Evolutionary conservation across 2,888 invertebrate species (phyloP).

Genomic region (Rhaphigaster nebulosa): DNA sequence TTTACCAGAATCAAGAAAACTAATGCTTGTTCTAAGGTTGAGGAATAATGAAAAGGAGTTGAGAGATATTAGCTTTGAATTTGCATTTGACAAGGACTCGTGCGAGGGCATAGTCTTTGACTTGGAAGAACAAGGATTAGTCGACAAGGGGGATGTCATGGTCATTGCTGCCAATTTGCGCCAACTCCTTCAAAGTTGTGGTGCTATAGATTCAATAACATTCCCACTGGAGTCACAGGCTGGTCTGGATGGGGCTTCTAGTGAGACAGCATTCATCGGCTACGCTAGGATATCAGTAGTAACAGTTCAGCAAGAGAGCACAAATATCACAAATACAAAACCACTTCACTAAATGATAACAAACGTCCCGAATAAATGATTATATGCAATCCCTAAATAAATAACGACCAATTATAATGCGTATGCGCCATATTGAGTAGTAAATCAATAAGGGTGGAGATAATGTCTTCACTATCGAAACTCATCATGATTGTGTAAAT

Average conservation of each 20-base stretch:
- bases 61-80: slow-evolving; percentile 98
- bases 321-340: background rate
- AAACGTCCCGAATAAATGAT: no score
- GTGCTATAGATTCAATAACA: slow-evolving; percentile 72
- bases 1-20: background rate
- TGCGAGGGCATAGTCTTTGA: slow-evolving; percentile 95
- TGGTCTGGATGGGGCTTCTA: slow-evolving; percentile 84
- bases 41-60: slow-evolving; percentile 91
- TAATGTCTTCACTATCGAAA: no score
- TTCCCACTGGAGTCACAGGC: slow-evolving; percentile 75
- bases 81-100: slow-evolving; percentile 88
- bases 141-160: slow-evolving; percentile 90
- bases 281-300: slow-evolving; percentile 96
- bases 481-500: no score
- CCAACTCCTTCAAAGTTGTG: background rate
- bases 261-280: slow-evolving; percentile 95
- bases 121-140: slow-evolving; percentile 93
- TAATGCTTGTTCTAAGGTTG: slow-evolving; percentile 65
- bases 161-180: slow-evolving; percentile 86
- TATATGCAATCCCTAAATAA: no score
- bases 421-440: no score
- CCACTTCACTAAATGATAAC: background rate
- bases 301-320: background rate
- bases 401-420: no score
- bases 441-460: no score